Base-by-base conservation (phyloP, 2,113 vertebrate species). In the Turnix velox region DNA sequence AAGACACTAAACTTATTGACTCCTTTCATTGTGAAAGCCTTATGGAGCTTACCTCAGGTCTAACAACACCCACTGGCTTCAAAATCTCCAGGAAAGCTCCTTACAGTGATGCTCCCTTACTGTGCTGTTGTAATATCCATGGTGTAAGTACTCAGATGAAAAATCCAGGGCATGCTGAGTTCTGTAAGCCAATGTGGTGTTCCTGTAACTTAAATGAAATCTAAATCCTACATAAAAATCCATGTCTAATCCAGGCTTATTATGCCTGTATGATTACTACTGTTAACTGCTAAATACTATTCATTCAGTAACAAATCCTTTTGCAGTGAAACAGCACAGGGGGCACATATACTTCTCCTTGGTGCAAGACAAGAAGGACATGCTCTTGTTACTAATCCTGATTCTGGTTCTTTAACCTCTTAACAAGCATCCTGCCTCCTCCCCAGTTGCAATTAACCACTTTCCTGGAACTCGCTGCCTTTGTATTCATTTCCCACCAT, bases 81-180 rank as follows among this genome's bases (percentile, higher is more conserved):
- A 72, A 65, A 96, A 89, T 73, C 87, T 91, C 59, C 93, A 66
- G 77, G 84, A 96, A 96, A 96, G 91, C 95, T 93, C 80, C 88
- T 96, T 88, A 88, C 33, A 66, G 62, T 18, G 58, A 33, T 5
- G 40, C 57, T 88, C 86, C 13, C 73, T 88, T 35, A 75, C 83
- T 92, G 91, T n/a, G 74, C 86, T 58, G 20, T 62, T 90, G 52
- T 95, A 86, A 93, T 89, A 94, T 52, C 45, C 45, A 14, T 5
- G 39, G 33, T 76, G 14, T 67, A 84, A 87, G 81, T 58, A 65
- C 84, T 92, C 89, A 65, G 30, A 82, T 61, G 37, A 55, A 76
- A 96, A 96, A 96, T 91, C 86, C 91, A 73, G 87, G 43, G 39
- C 88, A 51, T 46, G 45, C 61, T 65, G 84, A 93, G 84, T 62